These are phyloP conservation scores for Phytoseiulus persimilis DNA, from an alignment of 2,888 invertebrate species.

Conservation along the genomic window DNA sequence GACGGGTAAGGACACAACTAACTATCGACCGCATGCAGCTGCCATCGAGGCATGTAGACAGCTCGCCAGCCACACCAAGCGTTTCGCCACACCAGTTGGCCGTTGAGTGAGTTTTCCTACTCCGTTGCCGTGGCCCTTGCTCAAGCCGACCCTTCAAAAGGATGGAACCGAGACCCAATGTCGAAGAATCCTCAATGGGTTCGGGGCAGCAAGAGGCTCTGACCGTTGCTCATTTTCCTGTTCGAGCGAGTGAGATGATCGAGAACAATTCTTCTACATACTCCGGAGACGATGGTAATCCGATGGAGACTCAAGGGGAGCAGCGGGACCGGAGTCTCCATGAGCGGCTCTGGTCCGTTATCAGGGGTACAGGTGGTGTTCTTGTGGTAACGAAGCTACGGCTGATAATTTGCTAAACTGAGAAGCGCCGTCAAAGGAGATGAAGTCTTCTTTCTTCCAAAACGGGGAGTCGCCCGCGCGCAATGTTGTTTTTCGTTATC, in stretches of 20 bases:
- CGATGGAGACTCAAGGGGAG: too few relatives aligned
- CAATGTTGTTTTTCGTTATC: neutral
- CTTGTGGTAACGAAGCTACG: neutral
- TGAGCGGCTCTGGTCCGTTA: neutral
- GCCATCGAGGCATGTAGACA: neutral
- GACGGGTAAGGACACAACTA: constrained; percentile 5
- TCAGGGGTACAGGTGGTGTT: neutral
- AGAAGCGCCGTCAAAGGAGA: neutral
- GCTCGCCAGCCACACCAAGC: neutral
- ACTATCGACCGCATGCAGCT: neutral
- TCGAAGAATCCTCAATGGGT: neutral
- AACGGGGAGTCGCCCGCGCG: neutral
- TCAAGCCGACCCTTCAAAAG: neutral
- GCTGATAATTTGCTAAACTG: neutral
- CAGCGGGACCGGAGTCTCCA: neutral
- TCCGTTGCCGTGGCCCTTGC: neutral
- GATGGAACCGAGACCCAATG: neutral
- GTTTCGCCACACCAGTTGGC: neutral
- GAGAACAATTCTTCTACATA: too few relatives aligned
- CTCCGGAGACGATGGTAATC: neutral
- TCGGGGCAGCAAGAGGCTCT: too few relatives aligned
- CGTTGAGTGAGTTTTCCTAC: neutral
- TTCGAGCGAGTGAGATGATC: too few relatives aligned
- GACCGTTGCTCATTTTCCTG: too few relatives aligned
- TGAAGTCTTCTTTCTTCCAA: neutral